phyloP scores from a whole-genome alignment of 2,797 vertebrate species.

The Carapus acus region DNA sequence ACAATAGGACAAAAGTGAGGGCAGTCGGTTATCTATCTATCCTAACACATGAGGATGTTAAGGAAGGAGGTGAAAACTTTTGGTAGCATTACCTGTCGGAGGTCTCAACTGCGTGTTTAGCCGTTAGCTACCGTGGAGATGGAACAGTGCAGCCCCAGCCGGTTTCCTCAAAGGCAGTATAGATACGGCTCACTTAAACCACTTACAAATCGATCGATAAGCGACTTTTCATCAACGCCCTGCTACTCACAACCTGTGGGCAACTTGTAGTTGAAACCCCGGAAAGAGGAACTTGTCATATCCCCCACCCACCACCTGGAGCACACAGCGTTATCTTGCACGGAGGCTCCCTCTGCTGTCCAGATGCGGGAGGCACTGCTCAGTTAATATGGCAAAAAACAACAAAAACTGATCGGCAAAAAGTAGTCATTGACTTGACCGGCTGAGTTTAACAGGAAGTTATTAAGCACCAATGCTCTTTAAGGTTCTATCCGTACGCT shows the following conservation, averaged over 20 bases:
- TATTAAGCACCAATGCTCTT: no score
- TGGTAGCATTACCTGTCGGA: slow-evolving; percentile 51
- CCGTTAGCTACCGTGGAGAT: slow-evolving; percentile 40
- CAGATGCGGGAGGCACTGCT: slow-evolving; percentile 3
- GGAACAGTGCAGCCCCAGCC: neutral
- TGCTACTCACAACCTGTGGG: slow-evolving; percentile 5
- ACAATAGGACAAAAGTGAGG: neutral
- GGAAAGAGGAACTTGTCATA: slow-evolving; percentile 49
- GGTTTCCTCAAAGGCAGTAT: neutral
- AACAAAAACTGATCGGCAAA: no score
- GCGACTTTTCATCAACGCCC: slow-evolving; percentile 7
- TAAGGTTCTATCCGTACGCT: no score
- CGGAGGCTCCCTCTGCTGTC: slow-evolving; percentile 54
- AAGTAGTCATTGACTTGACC: no score
- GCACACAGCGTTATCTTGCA: slow-evolving; percentile 11
- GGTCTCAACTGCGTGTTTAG: slow-evolving; percentile 58
- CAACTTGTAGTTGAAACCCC: slow-evolving; percentile 41
- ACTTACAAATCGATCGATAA: slow-evolving; percentile 1
- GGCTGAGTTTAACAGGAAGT: no score
- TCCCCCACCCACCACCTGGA: slow-evolving; percentile 37
- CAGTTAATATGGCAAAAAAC: no score
- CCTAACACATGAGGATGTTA: neutral
- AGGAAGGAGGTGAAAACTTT: slow-evolving; percentile 23
- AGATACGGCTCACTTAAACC: slow-evolving; percentile 8
- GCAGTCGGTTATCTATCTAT: no score